These are phyloP conservation scores for Urosaurus nigricauda DNA, from an alignment of 2,797 vertebrate genomes.

Conservation along the genomic window DNA sequence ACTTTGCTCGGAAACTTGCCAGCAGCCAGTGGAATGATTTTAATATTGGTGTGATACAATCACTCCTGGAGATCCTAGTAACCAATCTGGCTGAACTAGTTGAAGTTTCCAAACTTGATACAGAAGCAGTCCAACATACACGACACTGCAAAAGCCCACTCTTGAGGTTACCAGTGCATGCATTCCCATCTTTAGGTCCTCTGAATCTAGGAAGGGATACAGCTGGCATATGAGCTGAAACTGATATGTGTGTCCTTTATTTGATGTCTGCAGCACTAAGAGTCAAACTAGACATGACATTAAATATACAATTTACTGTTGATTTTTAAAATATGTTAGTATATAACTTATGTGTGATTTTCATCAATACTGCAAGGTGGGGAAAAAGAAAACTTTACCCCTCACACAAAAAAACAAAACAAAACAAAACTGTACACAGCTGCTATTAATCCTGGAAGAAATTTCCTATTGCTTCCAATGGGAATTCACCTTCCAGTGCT, in stretches of 20 bases:
- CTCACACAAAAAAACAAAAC: not conserved
- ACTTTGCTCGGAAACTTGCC: no score
- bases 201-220: no score
- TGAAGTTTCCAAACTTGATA: no score
- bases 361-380: not conserved
- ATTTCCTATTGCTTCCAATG: not conserved
- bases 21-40: no score
- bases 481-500: not conserved
- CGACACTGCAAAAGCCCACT: no score
- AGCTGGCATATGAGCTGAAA: no score
- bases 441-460: not conserved
- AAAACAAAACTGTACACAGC: not conserved
- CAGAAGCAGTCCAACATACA: no score
- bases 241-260: not conserved
- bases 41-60: no score
- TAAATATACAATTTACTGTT: not conserved
- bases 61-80: no score
- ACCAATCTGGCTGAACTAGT: no score
- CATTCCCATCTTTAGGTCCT: no score
- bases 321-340: not conserved
- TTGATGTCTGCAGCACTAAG: not conserved
- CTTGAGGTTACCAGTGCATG: no score
- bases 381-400: not conserved
- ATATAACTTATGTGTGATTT: not conserved
- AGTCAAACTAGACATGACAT: not conserved